Conservation (phyloP, 1,140 invertebrate species). For the Babylonia areolata region DNA sequence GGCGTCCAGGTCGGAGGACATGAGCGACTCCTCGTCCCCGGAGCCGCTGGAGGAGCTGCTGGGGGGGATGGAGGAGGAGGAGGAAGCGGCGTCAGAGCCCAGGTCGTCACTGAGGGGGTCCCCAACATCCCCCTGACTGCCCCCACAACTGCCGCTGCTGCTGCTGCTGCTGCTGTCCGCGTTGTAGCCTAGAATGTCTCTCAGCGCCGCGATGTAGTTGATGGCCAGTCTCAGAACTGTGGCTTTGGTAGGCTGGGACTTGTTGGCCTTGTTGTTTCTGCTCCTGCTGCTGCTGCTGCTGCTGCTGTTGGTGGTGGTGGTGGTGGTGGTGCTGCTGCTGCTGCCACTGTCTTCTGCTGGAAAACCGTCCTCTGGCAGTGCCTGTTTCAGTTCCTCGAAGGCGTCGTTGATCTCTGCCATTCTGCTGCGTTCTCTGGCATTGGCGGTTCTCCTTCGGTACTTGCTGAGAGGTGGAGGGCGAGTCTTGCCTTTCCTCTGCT, state of each 20-base stretch:
- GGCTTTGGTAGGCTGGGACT: constrained; percentile 90
- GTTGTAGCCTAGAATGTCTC: constrained; percentile 75
- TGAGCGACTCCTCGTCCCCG: constrained; percentile 45
- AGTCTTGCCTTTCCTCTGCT: constrained; percentile 79
- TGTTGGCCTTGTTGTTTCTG: constrained; percentile 78
- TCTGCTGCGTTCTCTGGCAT: constrained; percentile 87
- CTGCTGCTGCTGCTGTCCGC: constrained; percentile 47
- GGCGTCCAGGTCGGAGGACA: constrained; percentile 41
- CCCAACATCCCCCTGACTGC: too few relatives aligned
- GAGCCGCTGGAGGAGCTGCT: constrained; percentile 40
- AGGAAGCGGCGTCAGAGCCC: constrained; percentile 43
- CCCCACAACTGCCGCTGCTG: constrained; percentile 69
- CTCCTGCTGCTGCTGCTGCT: constrained; percentile 82
- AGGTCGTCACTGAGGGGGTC: constrained; percentile 39
- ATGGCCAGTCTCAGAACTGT: constrained; percentile 89
- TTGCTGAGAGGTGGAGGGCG: constrained; percentile 90
- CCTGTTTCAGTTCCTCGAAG: constrained; percentile 86
- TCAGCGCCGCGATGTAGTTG: constrained; percentile 88
- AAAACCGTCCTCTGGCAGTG: constrained; percentile 81
- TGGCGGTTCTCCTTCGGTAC: constrained; percentile 91
- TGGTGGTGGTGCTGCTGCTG: constrained; percentile 55
- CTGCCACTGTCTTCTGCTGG: too few relatives aligned
- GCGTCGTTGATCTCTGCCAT: constrained; percentile 93
- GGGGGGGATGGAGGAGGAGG: constrained; percentile 32
- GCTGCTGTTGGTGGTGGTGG: constrained; percentile 56